Percentiles rank a stretch among this genome's conserved stretches.
phyloP scores from a whole-genome alignment of 2,113 vertebrate genomes.

The Centrocercus urophasianus region DNA sequence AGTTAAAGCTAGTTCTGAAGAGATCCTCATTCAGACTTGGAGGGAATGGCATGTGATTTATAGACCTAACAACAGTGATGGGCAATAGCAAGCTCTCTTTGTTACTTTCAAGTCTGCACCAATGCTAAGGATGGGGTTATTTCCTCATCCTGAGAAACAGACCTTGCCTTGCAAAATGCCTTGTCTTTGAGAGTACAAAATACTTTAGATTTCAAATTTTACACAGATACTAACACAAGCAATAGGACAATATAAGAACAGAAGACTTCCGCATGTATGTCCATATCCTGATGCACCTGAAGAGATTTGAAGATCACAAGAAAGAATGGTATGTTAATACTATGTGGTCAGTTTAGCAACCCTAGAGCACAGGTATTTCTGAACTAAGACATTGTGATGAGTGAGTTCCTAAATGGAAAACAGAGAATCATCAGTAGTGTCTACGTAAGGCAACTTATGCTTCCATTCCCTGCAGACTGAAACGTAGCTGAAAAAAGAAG shows the following conservation, averaged over 20 bases:
- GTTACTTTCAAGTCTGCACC: not conserved
- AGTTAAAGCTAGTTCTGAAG: conserved; percentile 37
- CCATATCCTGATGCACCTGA: not conserved
- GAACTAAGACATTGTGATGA: conserved; percentile 12
- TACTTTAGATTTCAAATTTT: not conserved
- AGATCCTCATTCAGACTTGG: not conserved
- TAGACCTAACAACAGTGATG: not conserved
- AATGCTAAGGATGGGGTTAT: not conserved
- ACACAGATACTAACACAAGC: not conserved
- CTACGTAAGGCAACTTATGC: conserved; percentile 55
- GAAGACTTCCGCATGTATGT: not conserved
- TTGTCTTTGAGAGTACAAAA: not conserved
- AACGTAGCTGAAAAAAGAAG: not conserved
- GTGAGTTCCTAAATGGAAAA: conserved; percentile 37
- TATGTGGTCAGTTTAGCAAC: not conserved
- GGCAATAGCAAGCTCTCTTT: not conserved
- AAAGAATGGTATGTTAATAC: not conserved
- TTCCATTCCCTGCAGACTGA: conserved; percentile 6
- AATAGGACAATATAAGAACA: not conserved
- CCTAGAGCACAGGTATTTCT: not conserved
- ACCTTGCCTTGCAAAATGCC: not conserved
- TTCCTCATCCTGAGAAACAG: not conserved
- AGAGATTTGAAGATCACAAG: conserved; percentile 6
- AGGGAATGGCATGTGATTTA: not conserved
- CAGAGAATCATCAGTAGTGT: conserved; percentile 3